phyloP scores from a whole-genome alignment of 2,888 invertebrate species.

The Serrognathus titanus region DNA sequence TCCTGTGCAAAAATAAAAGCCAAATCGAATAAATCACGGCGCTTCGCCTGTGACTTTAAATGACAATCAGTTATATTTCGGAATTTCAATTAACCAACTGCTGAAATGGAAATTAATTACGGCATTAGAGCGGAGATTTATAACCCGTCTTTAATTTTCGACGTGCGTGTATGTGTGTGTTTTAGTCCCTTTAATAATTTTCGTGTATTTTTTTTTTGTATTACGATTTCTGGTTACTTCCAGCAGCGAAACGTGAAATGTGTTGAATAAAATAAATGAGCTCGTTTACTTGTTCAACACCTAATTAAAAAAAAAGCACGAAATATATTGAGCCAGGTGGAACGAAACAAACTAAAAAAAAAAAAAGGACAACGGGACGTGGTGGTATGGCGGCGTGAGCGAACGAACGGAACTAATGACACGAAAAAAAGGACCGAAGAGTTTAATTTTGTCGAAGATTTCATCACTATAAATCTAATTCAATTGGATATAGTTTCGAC shows the following conservation, averaged over 20 bases:
- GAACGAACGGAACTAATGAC: constrained; percentile 7
- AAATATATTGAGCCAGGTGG: no score
- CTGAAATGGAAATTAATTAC: constrained; percentile 38
- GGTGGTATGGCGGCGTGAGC: not conserved
- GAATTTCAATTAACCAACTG: constrained; percentile 37
- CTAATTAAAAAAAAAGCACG: no score
- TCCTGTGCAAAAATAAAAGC: constrained; percentile 26
- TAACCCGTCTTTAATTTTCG: constrained; percentile 4
- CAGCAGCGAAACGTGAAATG: no score
- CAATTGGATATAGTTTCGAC: constrained; percentile 41
- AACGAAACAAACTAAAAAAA: no score
- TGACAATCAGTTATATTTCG: constrained; percentile 32
- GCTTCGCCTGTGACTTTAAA: constrained; percentile 25
- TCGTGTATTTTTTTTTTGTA: no score
- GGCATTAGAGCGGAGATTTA: constrained; percentile 19
- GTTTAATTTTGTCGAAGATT: constrained; percentile 47
- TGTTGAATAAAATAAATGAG: no score
- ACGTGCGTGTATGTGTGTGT: not conserved
- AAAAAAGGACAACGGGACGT: no score
- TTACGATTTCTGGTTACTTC: no score
- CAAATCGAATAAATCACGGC: constrained; percentile 22
- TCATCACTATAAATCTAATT: constrained; percentile 47
- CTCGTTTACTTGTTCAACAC: no score
- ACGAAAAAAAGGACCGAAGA: constrained; percentile 32
- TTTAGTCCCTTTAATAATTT: no score